Conservation (phyloP, 2,888 invertebrate genomes). For the Pristionchus entomophagus region DNA sequence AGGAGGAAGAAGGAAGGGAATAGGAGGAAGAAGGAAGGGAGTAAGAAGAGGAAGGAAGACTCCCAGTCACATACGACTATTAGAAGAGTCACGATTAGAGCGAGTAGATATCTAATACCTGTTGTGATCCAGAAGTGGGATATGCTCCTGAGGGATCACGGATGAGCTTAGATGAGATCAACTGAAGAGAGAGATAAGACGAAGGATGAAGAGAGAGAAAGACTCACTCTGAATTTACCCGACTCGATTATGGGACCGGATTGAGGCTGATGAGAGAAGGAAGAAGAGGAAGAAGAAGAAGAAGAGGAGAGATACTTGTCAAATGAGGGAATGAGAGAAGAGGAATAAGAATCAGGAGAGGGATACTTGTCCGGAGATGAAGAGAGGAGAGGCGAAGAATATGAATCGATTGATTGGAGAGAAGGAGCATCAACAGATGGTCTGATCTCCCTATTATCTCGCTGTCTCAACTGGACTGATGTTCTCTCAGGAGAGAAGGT, state of each 20-base stretch:
- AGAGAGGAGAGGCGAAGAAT: constrained; percentile 6
- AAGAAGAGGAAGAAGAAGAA: not conserved
- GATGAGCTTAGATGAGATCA: constrained; percentile 24
- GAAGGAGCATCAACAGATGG: constrained; percentile 4
- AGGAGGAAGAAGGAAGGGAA: not conserved
- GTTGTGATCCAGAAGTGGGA: not conserved
- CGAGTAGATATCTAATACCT: not conserved
- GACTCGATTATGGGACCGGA: constrained; percentile 27
- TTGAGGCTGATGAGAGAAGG: not conserved
- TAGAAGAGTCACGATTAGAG: not conserved
- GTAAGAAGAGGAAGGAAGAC: not conserved
- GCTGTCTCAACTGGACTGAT: not conserved
- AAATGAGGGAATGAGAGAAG: not conserved
- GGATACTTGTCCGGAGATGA: constrained; percentile 12
- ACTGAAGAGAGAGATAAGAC: not conserved
- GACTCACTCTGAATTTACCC: not conserved
- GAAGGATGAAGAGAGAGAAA: not conserved
- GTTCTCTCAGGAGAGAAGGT: not conserved
- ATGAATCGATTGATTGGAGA: not conserved
- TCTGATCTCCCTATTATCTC: not conserved
- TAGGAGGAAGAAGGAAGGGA: not conserved
- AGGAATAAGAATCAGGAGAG: not conserved
- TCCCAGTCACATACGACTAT: not conserved
- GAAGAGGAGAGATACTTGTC: not conserved
- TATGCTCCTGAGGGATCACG: not conserved